A percentile compares a stretch with the other conserved stretches of the same genome.
These are phyloP conservation scores for Oasisia sp. DNA, from an alignment of 2,888 invertebrate genomes.

Conservation along the genomic window DNA sequence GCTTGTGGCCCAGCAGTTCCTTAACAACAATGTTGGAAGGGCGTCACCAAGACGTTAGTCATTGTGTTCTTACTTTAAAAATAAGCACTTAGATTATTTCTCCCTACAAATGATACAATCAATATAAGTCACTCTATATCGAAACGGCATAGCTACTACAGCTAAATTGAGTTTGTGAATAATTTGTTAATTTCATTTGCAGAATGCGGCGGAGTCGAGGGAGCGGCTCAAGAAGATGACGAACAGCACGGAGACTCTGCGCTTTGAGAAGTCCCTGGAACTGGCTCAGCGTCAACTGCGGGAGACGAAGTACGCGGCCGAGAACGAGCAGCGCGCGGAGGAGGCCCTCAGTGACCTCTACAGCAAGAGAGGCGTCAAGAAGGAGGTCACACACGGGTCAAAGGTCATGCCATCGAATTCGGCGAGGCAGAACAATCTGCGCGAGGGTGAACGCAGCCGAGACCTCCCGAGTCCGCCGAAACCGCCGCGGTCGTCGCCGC, in stretches of 20 bases:
- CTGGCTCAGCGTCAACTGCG: slow-evolving; percentile 45
- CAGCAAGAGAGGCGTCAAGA: background rate
- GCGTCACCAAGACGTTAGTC: background rate
- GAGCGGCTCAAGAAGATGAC: slow-evolving; percentile 56
- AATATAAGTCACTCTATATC: background rate
- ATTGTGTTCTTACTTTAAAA: background rate
- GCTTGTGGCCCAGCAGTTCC: no score
- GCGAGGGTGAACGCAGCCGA: slow-evolving; percentile 17
- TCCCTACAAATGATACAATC: background rate
- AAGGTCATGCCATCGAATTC: background rate
- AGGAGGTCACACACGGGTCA: background rate
- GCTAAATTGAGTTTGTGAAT: background rate
- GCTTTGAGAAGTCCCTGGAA: slow-evolving; percentile 58
- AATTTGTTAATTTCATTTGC: background rate
- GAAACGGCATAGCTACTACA: background rate
- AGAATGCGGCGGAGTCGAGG: slow-evolving; percentile 36
- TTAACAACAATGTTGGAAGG: no score
- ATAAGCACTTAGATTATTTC: background rate
- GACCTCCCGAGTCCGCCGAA: slow-evolving; percentile 20
- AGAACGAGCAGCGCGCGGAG: slow-evolving; percentile 29
- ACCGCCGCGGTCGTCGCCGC: slow-evolving; percentile 19
- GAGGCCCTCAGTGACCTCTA: slow-evolving; percentile 26
- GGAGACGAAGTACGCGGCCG: slow-evolving; percentile 36
- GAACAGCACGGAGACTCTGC: slow-evolving; percentile 51
- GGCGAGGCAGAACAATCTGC: background rate